Evolutionary conservation across 2,888 invertebrate species (phyloP).

Genomic region (Tachina lurida): DNA sequence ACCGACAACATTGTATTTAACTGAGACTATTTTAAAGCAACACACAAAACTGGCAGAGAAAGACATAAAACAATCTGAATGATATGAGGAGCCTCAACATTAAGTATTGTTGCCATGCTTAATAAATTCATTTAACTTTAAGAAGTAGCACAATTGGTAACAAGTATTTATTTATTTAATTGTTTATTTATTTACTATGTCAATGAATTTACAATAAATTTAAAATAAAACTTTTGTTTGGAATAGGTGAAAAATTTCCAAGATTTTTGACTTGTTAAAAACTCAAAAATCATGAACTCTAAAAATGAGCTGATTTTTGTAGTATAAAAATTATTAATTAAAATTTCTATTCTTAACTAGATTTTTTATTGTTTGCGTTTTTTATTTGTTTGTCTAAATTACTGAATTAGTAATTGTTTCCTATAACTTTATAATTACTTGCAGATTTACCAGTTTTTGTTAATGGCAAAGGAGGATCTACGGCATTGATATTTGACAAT

Average conservation of each 20-base stretch:
- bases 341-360: no score
- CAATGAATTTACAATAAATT: not conserved
- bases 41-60: constrained; percentile 26
- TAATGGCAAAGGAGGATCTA: constrained; percentile 81
- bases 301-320: not conserved
- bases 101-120: constrained; percentile 1
- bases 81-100: no score
- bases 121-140: constrained; percentile 16
- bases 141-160: constrained; percentile 4
- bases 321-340: not conserved
- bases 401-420: no score
- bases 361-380: not conserved
- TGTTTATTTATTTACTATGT: no score
- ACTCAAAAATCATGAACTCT: no score
- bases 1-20: constrained; percentile 56
- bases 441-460: constrained; percentile 80
- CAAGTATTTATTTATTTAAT: not conserved
- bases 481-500: constrained; percentile 77
- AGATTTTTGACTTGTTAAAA: no score
- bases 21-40: constrained; percentile 52
- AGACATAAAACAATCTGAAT: no score
- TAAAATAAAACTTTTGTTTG: constrained; percentile 27
- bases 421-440: constrained; percentile 66
- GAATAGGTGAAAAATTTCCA: no score
- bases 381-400: no score